Evolutionary conservation across 2,888 invertebrate species (phyloP).

Genomic region (Hofmannophila pseudospretella): DNA sequence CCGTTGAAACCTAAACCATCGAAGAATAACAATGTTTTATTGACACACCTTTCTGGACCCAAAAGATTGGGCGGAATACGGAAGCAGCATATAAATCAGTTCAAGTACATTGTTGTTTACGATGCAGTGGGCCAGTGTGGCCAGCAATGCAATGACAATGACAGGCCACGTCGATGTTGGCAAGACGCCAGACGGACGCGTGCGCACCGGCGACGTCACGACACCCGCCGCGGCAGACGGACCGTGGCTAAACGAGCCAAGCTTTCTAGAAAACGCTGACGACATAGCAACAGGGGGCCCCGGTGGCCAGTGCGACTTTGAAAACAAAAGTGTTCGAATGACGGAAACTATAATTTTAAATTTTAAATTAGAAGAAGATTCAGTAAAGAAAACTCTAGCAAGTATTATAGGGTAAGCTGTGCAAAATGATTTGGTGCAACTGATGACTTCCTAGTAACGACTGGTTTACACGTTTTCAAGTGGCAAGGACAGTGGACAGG

Average conservation of each 20-base stretch:
- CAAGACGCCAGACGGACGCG: constrained; percentile 45
- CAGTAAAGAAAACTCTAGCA: no score
- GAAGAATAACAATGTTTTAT: no score
- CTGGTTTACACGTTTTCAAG: no score
- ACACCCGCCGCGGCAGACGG: constrained; percentile 15
- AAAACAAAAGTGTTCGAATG: no score
- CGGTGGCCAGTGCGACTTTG: not conserved
- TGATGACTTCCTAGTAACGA: no score
- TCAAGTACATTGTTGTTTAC: constrained; percentile 34
- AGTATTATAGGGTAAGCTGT: no score
- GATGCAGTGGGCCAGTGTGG: constrained; percentile 24
- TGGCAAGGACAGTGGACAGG: no score
- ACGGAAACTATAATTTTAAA: no score
- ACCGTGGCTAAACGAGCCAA: constrained; percentile 21
- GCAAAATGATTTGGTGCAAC: no score
- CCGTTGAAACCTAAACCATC: no score
- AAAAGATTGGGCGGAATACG: constrained; percentile 14
- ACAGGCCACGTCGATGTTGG: constrained; percentile 53
- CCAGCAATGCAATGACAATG: constrained; percentile 39
- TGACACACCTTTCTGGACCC: no score
- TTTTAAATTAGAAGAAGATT: no score
- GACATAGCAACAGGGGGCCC: constrained; percentile 35
- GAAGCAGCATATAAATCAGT: constrained; percentile 27
- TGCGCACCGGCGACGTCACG: constrained; percentile 30
- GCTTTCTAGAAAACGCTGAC: constrained; percentile 34